A percentile compares a stretch with the other conserved stretches of the same genome.
phyloP scores from a whole-genome alignment of 2,113 vertebrate species.

The Grallaria varia region DNA sequence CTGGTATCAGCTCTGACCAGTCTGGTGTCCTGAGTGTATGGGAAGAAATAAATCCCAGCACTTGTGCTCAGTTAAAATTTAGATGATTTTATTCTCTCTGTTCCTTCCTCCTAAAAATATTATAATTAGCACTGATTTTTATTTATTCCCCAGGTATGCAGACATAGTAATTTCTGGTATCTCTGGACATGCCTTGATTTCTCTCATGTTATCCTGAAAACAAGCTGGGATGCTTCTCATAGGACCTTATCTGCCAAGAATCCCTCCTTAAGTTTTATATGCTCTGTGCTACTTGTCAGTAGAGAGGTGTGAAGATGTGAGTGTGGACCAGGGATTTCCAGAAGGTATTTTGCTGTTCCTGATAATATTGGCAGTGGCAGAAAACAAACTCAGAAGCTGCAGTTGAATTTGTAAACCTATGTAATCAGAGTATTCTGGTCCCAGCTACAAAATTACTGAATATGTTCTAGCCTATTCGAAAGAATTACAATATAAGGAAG shows the following conservation, averaged over 20 bases:
- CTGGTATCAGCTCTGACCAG: background rate
- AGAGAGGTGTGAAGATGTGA: background rate
- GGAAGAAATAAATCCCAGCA: background rate
- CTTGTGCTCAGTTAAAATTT: background rate
- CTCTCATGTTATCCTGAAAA: background rate
- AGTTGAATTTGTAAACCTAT: background rate
- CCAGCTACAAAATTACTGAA: background rate
- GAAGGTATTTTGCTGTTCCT: background rate
- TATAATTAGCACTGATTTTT: background rate
- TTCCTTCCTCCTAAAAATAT: background rate
- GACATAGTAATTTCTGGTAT: background rate
- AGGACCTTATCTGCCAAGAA: background rate
- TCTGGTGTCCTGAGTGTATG: fast-evolving
- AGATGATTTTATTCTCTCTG: background rate
- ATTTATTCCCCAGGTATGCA: background rate
- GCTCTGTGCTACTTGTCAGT: background rate
- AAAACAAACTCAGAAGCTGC: background rate
- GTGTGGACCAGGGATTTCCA: background rate
- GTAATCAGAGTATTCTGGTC: background rate
- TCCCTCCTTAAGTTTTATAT: background rate
- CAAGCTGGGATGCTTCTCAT: background rate
- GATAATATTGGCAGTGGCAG: background rate
- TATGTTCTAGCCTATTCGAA: background rate
- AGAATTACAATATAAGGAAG: background rate
- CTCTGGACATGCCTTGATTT: background rate